Conservation (phyloP, 2,113 vertebrate species). For the Mesoclemmys tuberculata region DNA sequence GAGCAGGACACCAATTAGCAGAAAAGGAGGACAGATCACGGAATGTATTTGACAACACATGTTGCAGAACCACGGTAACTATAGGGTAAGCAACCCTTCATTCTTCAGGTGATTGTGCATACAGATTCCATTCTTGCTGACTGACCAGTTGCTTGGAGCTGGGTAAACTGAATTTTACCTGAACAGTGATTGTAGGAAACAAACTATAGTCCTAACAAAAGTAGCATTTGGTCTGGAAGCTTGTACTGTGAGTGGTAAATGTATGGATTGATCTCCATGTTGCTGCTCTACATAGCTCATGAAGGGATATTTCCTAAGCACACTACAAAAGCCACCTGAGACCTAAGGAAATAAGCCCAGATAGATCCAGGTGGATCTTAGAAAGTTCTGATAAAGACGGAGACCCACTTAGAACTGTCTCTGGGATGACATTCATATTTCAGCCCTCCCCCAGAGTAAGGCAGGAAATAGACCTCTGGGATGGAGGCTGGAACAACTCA, state of each 20-base stretch:
- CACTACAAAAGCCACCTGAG: not conserved
- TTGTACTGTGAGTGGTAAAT: not conserved
- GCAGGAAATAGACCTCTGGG: too few species aligned
- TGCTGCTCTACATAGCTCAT: not conserved
- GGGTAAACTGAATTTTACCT: fast-evolving
- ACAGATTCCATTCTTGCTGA: not conserved
- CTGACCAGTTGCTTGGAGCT: not conserved
- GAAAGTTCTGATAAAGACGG: not conserved
- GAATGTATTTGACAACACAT: not conserved
- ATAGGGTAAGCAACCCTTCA: too few species aligned
- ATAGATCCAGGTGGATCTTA: not conserved
- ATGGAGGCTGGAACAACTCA: too few species aligned
- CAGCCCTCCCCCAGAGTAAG: too few species aligned
- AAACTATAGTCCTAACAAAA: not conserved
- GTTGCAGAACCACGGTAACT: not conserved
- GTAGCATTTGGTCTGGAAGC: not conserved
- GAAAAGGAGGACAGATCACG: fast-evolving
- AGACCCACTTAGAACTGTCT: not conserved
- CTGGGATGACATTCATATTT: too few species aligned
- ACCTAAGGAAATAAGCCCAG: not conserved
- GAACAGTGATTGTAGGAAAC: not conserved
- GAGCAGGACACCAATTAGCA: fast-evolving
- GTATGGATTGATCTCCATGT: not conserved
- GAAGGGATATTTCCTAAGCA: not conserved
- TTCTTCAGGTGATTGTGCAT: too few species aligned